Evolutionary conservation across 1,140 invertebrate species (phyloP).

Genomic region (Hydropsyche tenuis): DNA sequence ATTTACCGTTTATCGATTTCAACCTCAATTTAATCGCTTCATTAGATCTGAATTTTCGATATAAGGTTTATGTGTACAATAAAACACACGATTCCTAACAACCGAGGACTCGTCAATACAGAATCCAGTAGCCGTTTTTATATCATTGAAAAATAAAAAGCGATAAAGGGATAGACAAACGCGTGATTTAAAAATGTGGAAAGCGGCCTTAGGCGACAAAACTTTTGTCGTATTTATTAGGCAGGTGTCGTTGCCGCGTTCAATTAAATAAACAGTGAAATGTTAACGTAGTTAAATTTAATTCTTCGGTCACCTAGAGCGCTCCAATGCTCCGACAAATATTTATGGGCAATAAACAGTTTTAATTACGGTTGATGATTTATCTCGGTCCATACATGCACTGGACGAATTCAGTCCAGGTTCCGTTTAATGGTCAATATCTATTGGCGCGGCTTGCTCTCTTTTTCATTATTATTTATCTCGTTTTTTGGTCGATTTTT

Average conservation of each 20-base stretch:
- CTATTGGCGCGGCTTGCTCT: background rate
- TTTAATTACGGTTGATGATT: conserved; percentile 45
- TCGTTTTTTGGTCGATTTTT: background rate
- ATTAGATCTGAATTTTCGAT: background rate
- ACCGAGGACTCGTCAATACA: background rate
- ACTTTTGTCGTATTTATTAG: conserved; percentile 34
- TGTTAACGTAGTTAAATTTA: conserved; percentile 34
- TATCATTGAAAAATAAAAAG: background rate
- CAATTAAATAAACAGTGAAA: conserved; percentile 40
- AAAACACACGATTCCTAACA: background rate
- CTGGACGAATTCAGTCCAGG: conserved; percentile 31
- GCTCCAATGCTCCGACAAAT: conserved; percentile 18
- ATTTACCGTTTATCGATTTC: background rate
- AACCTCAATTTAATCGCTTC: conserved; percentile 3
- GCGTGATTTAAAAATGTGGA: background rate
- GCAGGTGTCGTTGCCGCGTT: conserved; percentile 25
- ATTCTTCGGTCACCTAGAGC: conserved; percentile 38
- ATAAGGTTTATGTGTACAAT: background rate
- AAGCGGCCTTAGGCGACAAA: conserved; percentile 21
- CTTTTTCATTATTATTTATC: conserved; percentile 20
- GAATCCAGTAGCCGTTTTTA: background rate
- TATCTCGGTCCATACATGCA: conserved; percentile 27
- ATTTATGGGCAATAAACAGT: conserved; percentile 44
- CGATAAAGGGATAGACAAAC: no score
- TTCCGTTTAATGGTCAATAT: conserved; percentile 23